Conservation (phyloP, 2,113 vertebrate species). For the Formicarius rufipectus region DNA sequence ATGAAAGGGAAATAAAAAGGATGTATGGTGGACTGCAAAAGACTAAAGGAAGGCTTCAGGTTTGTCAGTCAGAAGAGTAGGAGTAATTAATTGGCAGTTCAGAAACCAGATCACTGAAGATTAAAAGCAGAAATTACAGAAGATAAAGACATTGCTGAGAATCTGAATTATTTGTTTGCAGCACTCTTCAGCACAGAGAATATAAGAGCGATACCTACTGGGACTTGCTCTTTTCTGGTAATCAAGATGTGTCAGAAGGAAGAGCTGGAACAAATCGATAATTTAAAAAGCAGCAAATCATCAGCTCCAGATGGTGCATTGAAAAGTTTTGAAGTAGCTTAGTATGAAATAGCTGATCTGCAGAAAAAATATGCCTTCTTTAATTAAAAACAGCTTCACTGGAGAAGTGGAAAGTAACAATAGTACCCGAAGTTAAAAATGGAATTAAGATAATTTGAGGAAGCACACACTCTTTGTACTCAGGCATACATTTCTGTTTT, state of each 20-base stretch:
- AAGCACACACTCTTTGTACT: background rate
- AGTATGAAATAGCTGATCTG: constrained; percentile 23
- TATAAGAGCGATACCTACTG: constrained; percentile 36
- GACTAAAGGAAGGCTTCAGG: background rate
- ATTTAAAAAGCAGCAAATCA: constrained; percentile 55
- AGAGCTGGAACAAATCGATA: constrained; percentile 63
- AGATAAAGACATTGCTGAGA: constrained; percentile 25
- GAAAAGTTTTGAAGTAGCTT: constrained; percentile 31
- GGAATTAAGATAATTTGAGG: background rate
- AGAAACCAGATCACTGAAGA: background rate
- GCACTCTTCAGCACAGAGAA: background rate
- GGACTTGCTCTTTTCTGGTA: constrained; percentile 60
- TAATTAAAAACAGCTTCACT: background rate
- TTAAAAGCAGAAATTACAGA: constrained; percentile 31
- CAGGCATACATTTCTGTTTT: background rate
- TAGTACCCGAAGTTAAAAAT: background rate
- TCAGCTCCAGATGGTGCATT: constrained; percentile 52
- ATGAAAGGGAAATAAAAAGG: background rate
- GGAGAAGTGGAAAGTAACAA: background rate
- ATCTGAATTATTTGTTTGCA: constrained; percentile 33
- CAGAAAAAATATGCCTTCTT: constrained; percentile 11
- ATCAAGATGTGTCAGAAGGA: constrained; percentile 62
- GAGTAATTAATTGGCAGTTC: background rate
- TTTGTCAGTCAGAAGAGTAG: background rate
- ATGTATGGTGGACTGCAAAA: background rate